Conservation (phyloP, 1,140 invertebrate genomes). For the Macrobrachium nipponense region DNA sequence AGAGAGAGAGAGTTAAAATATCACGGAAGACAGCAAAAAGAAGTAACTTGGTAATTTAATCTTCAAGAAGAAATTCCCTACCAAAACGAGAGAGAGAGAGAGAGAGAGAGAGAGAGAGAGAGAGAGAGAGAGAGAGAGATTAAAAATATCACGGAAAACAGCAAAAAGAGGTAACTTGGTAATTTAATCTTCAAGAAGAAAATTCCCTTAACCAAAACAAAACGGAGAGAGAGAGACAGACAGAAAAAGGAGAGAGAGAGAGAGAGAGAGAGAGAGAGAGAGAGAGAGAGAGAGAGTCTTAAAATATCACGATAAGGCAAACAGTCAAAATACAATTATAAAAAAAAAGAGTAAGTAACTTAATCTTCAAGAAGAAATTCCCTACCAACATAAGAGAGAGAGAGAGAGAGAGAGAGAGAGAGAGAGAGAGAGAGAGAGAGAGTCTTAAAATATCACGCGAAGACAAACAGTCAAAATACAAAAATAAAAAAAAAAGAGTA, state of each 20-base stretch:
- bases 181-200: too few species aligned
- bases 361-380: too few species aligned
- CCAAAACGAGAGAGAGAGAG: constrained; percentile 5
- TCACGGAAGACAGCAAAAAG: neutral
- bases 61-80: neutral
- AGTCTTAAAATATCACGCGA: too few species aligned
- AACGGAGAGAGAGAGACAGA: neutral
- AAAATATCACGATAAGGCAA: neutral
- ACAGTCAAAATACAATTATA: neutral
- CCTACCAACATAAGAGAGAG: too few species aligned
- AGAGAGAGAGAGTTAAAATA: constrained; percentile 23
- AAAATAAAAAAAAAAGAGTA: too few species aligned
- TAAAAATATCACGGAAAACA: neutral
- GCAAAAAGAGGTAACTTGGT: too few species aligned
- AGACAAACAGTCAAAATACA: too few species aligned
- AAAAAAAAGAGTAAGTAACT: neutral
- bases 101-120: constrained; percentile 31
- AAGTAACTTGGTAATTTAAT: too few species aligned
- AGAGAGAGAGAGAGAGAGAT: constrained; percentile 19
- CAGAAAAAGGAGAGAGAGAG: constrained; percentile 5
- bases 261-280: constrained; percentile 1
- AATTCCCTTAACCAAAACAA: neutral
- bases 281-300: neutral
- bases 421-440: too few species aligned
- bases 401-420: too few species aligned